These are phyloP conservation scores for Drosophila tropicalis DNA, from an alignment of 1,140 invertebrate genomes.

Conservation along the genomic window DNA sequence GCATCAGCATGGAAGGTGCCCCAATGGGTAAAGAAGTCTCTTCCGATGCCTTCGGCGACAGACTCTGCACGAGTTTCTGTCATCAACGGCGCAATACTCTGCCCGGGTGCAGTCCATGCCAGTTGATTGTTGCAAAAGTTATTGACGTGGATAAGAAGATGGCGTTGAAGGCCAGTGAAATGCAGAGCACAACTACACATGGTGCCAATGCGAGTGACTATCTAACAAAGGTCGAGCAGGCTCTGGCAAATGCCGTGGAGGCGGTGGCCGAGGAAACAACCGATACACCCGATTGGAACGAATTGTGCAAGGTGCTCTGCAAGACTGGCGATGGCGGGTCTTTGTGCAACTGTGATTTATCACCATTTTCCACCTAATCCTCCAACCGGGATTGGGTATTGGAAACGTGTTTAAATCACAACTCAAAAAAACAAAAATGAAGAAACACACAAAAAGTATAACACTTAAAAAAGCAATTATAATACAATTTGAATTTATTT, in stretches of 20 bases:
- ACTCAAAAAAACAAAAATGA: too few relatives aligned
- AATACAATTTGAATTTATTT: too few relatives aligned
- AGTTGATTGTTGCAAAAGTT: slow-evolving; percentile 43
- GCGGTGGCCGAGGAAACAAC: slow-evolving; percentile 14
- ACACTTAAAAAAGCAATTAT: too few relatives aligned
- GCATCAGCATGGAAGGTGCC: background rate
- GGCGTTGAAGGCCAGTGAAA: slow-evolving; percentile 42
- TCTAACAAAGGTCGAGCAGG: background rate
- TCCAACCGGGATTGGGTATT: slow-evolving; percentile 1
- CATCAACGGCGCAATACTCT: slow-evolving; percentile 50
- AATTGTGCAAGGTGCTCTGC: slow-evolving; percentile 84
- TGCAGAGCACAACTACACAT: slow-evolving; percentile 53
- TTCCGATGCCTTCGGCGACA: slow-evolving; percentile 23
- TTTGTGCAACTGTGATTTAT: slow-evolving; percentile 85
- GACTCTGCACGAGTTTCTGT: slow-evolving; percentile 68
- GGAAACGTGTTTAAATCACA: too few relatives aligned
- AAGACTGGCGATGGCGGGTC: slow-evolving; percentile 84
- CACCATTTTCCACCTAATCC: slow-evolving; percentile 80
- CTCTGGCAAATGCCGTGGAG: slow-evolving; percentile 11
- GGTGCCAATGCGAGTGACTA: slow-evolving; percentile 41
- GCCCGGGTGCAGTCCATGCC: slow-evolving; percentile 71
- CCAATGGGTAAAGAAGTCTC: background rate
- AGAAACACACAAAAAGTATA: too few relatives aligned
- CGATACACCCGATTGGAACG: slow-evolving; percentile 81
- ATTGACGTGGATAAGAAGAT: background rate